Evolutionary conservation across 1,140 invertebrate species (phyloP), one percentile per base, ranked within the genome.

Genomic region (Pachyrhynchus sulphureomaculatus): DNA sequence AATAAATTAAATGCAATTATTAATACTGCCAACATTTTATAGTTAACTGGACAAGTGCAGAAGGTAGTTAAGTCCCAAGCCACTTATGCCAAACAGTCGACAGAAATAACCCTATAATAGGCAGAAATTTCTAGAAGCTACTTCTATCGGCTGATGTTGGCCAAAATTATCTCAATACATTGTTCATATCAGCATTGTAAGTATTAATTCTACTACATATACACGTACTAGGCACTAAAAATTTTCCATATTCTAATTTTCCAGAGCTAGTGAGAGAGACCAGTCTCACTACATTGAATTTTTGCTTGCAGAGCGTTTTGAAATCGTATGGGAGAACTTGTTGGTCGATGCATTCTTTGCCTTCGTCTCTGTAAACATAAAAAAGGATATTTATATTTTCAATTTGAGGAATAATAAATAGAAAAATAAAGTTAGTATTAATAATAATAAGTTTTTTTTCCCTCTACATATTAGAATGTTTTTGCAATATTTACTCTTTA

Each of bases 191-290:
- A 26, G 24, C 3, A 26, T 26, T 26, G 8, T 4, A 26, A 26
- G 24, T 3, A 26, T 8, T 26, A 26, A 26, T 4, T 47, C 45
- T 54, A 26, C 57, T 59, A 32, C 68, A 70, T 2, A 68, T 62
- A 29, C 68, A 70, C 2, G 62, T 68, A 36, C 67, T 70, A 2
- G 68, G 68, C 17, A 70, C 61, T 15, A 56, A 48, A 53, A 70
- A 70, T 37, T 62, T 65, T 21, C 62, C 62, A 56, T 67, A 68
- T 49, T 68, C 64, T 13, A 70, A 26, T 39, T 62, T 60, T 21
- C 60, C 55, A 44, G 34, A 23, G 10, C 60, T 29, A 18, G 45
- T 64, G 3, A 67, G 37, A 3, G 62, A 55, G 17, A 70, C 41
- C 24, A 70, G 51, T 29, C 67, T 55, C 4, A 70, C 61, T 9